Conservation (phyloP, 2,888 invertebrate species). For the Unio delphinus region DNA sequence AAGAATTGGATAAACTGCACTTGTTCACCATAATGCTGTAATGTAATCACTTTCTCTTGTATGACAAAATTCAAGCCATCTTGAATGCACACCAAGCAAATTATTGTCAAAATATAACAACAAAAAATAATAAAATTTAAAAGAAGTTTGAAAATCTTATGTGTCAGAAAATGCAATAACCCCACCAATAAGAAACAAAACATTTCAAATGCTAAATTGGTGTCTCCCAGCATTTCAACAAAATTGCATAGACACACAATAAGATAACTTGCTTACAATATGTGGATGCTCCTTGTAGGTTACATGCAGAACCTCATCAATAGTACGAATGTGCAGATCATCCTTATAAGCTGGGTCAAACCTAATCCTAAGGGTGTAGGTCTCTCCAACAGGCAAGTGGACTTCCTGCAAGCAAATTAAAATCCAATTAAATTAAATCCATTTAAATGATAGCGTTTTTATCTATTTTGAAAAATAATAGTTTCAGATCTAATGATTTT, state of each 20-base stretch:
- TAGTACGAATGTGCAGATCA: conserved; percentile 67
- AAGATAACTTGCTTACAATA: conserved; percentile 53
- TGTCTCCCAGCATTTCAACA: neutral
- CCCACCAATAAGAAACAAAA: neutral
- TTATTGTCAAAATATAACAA: no score
- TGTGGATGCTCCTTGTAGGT: conserved; percentile 70
- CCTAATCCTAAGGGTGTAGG: conserved; percentile 54
- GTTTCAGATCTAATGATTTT: no score
- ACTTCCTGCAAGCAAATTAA: conserved; percentile 50
- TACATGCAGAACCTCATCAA: conserved; percentile 66
- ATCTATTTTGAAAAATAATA: no score
- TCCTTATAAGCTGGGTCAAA: conserved; percentile 70
- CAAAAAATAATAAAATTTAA: no score
- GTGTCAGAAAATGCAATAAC: neutral
- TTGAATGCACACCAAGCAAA: no score
- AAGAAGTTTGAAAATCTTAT: no score
- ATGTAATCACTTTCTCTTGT: no score
- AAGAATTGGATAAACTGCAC: no score
- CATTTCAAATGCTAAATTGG: neutral
- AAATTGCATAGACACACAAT: neutral
- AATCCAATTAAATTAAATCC: neutral
- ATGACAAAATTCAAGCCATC: no score
- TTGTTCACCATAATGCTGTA: no score
- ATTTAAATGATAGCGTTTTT: no score
- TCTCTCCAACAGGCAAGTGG: conserved; percentile 59